Conservation (phyloP, 2,113 vertebrate species). For the Felis catus region F.catus_Fca126_mat1.0 CM031423.1:46906501-46907000, state of each 20-base stretch:
- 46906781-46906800: background rate
- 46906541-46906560: no score
- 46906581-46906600: background rate
- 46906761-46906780: background rate
- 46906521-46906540: no score
- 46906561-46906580: background rate
- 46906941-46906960: background rate
- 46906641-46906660: background rate
- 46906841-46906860: background rate
- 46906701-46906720: background rate
- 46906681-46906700: background rate
- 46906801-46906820: background rate
- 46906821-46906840: background rate
- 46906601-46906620: background rate
- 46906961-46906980: background rate
- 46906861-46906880: background rate
- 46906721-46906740: background rate
- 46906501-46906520: no score
- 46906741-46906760: slow-evolving; percentile 24
- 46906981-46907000: background rate
- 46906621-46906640: background rate
- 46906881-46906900: background rate
- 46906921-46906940: background rate
- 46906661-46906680: background rate
- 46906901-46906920: background rate